phyloP scores from a whole-genome alignment of 2,113 vertebrate species.

The Galbula dea region DNA sequence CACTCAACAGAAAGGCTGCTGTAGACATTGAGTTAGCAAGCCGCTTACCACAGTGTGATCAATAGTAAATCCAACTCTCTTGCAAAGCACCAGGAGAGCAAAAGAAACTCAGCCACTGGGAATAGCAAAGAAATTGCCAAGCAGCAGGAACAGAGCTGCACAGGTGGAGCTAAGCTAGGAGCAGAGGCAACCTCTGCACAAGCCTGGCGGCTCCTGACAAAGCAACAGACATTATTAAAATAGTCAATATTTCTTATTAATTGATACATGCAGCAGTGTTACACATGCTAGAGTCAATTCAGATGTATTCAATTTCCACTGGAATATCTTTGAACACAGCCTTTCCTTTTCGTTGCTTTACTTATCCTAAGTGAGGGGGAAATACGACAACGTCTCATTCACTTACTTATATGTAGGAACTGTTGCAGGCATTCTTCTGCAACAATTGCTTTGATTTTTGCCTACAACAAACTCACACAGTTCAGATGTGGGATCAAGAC shows the following conservation, averaged over 20 bases:
- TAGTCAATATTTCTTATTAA: background rate
- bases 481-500: background rate
- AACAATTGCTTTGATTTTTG: background rate
- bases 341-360: background rate
- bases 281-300: background rate
- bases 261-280: background rate
- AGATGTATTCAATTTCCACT: background rate
- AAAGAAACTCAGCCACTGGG: background rate
- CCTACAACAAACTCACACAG: rapidly evolving
- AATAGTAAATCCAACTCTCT: background rate
- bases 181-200: background rate
- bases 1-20: background rate
- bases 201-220: background rate
- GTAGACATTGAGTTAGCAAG: background rate
- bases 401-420: rapidly evolving
- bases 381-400: background rate
- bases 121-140: background rate
- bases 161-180: background rate
- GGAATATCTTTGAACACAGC: background rate
- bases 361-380: background rate
- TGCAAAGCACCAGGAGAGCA: background rate
- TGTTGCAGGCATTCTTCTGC: background rate
- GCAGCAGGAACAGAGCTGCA: background rate
- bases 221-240: background rate
- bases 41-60: background rate